These are phyloP conservation scores for Pseudoatta argentina DNA, from an alignment of 1,140 invertebrate genomes.

Conservation along the genomic window DNA sequence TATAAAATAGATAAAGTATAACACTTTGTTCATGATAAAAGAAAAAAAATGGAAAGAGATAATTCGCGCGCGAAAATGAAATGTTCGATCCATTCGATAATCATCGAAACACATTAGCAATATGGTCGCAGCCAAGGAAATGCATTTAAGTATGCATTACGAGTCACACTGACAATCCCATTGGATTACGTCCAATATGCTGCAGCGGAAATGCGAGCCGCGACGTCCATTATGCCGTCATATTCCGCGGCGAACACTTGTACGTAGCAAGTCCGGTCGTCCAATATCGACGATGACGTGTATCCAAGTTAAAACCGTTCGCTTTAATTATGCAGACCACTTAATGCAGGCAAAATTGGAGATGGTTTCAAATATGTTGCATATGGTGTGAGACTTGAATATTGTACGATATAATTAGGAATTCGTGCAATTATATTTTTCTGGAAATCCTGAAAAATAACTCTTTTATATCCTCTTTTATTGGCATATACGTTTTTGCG, in stretches of 20 bases:
- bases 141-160: slow-evolving; percentile 60
- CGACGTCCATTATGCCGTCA: slow-evolving; percentile 48
- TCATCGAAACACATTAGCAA: slow-evolving; percentile 39
- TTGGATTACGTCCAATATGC: slow-evolving; percentile 39
- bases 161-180: slow-evolving; percentile 35
- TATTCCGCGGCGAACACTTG: slow-evolving; percentile 46
- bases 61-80: slow-evolving; percentile 3
- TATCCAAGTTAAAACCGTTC: slow-evolving; percentile 52
- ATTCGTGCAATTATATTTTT: not conserved
- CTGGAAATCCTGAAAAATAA: not conserved
- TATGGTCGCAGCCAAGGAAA: slow-evolving; percentile 30
- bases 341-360: slow-evolving; percentile 49
- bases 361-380: slow-evolving; percentile 16
- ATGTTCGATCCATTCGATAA: not conserved
- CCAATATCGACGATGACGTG: slow-evolving; percentile 44
- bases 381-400: not conserved
- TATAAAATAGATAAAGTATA: not conserved
- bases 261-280: slow-evolving; percentile 21
- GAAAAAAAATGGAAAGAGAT: not conserved
- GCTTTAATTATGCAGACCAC: slow-evolving; percentile 53
- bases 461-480: not conserved
- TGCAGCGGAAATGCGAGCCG: slow-evolving; percentile 34
- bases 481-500: not conserved
- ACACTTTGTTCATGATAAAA: not conserved
- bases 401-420: slow-evolving; percentile 20